Percentiles rank a stretch among this genome's conserved stretches.
These are phyloP conservation scores for Girardinichthys multiradiatus DNA, from an alignment of 2,113 vertebrate genomes.

Conservation along the genomic window DNA sequence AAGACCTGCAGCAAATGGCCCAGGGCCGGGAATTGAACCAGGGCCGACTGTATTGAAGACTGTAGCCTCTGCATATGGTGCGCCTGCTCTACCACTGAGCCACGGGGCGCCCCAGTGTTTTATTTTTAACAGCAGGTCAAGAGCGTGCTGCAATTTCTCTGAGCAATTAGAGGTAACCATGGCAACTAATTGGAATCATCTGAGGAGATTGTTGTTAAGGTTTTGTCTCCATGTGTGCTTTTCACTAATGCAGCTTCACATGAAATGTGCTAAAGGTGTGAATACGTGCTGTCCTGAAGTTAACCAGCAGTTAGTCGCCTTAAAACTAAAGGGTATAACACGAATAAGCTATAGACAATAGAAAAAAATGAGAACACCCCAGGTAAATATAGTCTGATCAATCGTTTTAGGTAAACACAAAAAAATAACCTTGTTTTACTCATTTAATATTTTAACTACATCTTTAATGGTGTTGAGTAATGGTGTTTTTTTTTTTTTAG, in stretches of 20 bases:
- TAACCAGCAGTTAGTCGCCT: neutral
- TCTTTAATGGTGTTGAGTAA: too few relatives aligned
- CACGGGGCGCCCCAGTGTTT: too few relatives aligned
- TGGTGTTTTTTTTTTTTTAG: too few relatives aligned
- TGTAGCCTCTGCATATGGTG: too few relatives aligned
- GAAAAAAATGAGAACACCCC: neutral
- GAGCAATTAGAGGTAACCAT: neutral
- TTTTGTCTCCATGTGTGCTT: neutral
- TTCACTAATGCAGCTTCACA: neutral
- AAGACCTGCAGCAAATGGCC: too few relatives aligned
- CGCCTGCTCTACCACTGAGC: too few relatives aligned
- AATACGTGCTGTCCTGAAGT: neutral
- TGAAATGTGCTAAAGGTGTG: constrained; percentile 1
- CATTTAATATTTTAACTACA: neutral
- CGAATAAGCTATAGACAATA: neutral
- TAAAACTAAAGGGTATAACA: neutral
- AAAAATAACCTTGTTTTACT: neutral
- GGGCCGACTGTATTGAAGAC: too few relatives aligned
- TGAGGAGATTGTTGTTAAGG: neutral
- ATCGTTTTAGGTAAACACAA: neutral
- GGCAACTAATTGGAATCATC: neutral
- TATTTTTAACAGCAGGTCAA: neutral
- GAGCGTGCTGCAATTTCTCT: neutral
- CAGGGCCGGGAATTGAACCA: too few relatives aligned
- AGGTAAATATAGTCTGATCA: neutral